These are phyloP conservation scores for Rhamnusium bicolor DNA, from an alignment of 2,888 invertebrate species.

Conservation along the genomic window DNA sequence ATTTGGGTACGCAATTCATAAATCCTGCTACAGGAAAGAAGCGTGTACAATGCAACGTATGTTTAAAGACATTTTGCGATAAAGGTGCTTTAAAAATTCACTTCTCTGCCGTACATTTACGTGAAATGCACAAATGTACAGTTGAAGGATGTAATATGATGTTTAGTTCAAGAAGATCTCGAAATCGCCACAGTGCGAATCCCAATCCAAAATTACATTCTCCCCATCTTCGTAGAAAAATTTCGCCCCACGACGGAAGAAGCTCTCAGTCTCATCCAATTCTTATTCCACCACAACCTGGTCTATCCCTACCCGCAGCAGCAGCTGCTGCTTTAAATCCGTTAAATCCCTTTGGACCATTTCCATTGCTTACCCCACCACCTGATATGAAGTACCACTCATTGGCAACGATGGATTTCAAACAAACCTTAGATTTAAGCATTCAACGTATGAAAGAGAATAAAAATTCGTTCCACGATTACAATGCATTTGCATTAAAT, in stretches of 20 bases:
- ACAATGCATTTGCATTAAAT: slow-evolving; percentile 59
- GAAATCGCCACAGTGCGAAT: slow-evolving; percentile 97
- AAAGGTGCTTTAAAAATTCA: slow-evolving; percentile 99
- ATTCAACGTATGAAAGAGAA: slow-evolving; percentile 72
- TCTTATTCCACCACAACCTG: slow-evolving; percentile 82
- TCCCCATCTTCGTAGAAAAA: slow-evolving; percentile 93
- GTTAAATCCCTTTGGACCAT: slow-evolving; percentile 84
- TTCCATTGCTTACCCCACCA: slow-evolving; percentile 83
- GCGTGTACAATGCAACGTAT: slow-evolving; percentile 97
- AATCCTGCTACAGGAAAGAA: slow-evolving; percentile 96
- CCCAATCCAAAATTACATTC: slow-evolving; percentile 98
- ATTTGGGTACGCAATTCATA: slow-evolving; percentile 90
- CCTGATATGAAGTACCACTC: slow-evolving; percentile 79
- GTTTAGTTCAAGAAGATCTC: slow-evolving; percentile 96
- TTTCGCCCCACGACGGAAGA: slow-evolving; percentile 94
- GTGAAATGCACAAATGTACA: slow-evolving; percentile 99
- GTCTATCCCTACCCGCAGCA: slow-evolving; percentile 76
- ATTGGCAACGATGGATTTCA: slow-evolving; percentile 76
- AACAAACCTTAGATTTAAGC: slow-evolving; percentile 77
- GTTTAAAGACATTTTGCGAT: slow-evolving; percentile 99
- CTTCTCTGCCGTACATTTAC: slow-evolving; percentile 97
- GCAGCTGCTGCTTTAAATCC: slow-evolving; percentile 78
- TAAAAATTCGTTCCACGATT: slow-evolving; percentile 62
- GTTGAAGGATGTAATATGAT: slow-evolving; percentile 99
- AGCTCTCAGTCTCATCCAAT: slow-evolving; percentile 90